These are phyloP conservation scores for Eugnorisma glareosa DNA, from an alignment of 2,888 invertebrate species.

Conservation along the genomic window DNA sequence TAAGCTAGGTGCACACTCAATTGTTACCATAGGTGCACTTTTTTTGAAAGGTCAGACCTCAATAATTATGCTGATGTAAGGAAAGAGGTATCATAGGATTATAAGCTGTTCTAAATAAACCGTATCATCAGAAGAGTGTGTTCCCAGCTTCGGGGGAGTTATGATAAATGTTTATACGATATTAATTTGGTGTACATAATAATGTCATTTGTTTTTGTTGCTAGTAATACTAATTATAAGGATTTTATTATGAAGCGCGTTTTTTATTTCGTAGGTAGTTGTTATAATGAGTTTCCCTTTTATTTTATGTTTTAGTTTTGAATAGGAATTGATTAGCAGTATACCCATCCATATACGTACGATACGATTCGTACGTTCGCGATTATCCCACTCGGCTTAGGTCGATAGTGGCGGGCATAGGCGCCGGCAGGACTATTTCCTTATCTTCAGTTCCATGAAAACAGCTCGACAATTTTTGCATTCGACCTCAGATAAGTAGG, in stretches of 20 bases:
- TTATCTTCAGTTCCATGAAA: no score
- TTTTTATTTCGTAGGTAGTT: constrained; percentile 52
- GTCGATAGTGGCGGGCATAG: no score
- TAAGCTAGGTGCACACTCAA: constrained; percentile 47
- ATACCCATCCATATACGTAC: no score
- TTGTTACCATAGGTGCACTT: constrained; percentile 1
- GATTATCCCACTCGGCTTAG: no score
- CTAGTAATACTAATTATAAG: constrained; percentile 70
- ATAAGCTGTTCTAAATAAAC: constrained; percentile 2
- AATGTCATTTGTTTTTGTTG: constrained; percentile 72
- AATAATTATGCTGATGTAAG: not conserved
- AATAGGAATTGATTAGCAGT: not conserved
- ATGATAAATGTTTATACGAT: constrained; percentile 65
- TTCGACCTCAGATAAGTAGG: no score
- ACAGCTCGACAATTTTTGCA: no score
- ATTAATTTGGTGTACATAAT: constrained; percentile 74
- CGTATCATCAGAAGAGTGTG: constrained; percentile 49
- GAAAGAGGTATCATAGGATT: not conserved
- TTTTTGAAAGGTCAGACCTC: constrained; percentile 7
- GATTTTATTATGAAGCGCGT: constrained; percentile 65
- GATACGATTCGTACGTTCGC: no score
- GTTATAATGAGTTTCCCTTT: not conserved
- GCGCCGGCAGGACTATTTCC: no score
- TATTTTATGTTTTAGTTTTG: not conserved
- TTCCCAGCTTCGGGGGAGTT: constrained; percentile 56